These are phyloP conservation scores for Chaetura pelagica DNA, from an alignment of 2,113 vertebrate genomes.

Conservation along the genomic window DNA sequence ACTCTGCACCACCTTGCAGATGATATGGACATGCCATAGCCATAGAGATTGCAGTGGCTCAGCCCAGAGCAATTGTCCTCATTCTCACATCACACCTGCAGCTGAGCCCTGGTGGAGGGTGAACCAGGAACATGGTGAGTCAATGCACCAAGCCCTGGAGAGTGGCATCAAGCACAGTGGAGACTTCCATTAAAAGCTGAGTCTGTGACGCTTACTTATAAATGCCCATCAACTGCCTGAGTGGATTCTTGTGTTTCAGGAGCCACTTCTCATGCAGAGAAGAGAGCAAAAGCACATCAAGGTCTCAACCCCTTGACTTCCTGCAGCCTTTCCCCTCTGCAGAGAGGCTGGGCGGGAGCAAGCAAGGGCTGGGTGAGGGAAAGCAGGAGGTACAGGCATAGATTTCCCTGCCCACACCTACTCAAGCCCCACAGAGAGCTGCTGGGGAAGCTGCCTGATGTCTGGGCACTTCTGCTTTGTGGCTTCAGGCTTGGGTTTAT, in stretches of 20 bases:
- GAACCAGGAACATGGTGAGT: background rate
- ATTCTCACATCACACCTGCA: background rate
- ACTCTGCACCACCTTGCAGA: background rate
- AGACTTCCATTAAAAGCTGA: background rate
- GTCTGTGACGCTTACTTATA: background rate
- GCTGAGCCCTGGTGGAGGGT: accelerated
- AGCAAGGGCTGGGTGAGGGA: background rate
- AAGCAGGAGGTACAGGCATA: background rate
- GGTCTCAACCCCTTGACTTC: background rate
- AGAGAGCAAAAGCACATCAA: accelerated
- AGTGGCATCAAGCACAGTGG: accelerated
- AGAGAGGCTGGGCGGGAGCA: background rate
- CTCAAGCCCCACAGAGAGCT: background rate
- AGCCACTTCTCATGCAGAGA: background rate
- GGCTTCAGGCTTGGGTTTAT: background rate
- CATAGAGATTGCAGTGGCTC: background rate
- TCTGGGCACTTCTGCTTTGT: background rate
- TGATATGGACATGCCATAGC: background rate
- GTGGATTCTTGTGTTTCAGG: background rate
- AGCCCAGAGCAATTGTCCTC: background rate
- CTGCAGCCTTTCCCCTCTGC: background rate
- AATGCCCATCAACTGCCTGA: background rate
- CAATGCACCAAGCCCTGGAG: background rate
- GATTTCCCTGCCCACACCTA: background rate
- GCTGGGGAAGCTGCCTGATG: background rate